phyloP scores from a whole-genome alignment of 1,140 invertebrate genomes.

The Agrypnia vestita region DNA sequence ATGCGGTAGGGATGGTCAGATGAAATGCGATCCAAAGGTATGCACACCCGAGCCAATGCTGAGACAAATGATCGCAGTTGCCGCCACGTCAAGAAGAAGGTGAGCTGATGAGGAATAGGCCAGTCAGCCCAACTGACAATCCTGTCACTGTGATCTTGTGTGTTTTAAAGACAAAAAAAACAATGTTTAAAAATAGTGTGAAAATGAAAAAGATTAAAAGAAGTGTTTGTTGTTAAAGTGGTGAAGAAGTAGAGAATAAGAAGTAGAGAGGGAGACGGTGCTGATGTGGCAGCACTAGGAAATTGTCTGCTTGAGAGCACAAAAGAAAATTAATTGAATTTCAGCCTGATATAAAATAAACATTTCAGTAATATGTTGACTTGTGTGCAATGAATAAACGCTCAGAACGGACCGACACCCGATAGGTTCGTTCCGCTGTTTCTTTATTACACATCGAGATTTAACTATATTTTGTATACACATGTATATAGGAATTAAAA shows the following conservation, averaged over 20 bases:
- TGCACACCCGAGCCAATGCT: slow-evolving; percentile 92
- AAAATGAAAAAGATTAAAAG: not conserved
- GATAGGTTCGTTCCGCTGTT: not conserved
- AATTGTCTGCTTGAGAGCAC: slow-evolving; percentile 4
- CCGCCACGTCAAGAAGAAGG: slow-evolving; percentile 82
- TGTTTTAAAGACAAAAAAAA: slow-evolving; percentile 55
- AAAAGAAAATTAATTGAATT: slow-evolving; percentile 12
- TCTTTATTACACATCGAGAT: slow-evolving; percentile 3
- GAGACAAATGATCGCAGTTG: slow-evolving; percentile 88
- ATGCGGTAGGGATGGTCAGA: slow-evolving; percentile 90
- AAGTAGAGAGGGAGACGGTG: not conserved
- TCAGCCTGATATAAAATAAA: slow-evolving; percentile 6
- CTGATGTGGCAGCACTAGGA: not conserved
- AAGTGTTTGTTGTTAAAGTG: slow-evolving; percentile 35
- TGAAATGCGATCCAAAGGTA: slow-evolving; percentile 92
- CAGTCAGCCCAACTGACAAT: slow-evolving; percentile 36
- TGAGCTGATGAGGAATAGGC: slow-evolving; percentile 69
- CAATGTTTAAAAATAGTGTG: slow-evolving; percentile 34
- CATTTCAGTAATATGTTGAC: not conserved
- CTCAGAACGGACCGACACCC: not conserved
- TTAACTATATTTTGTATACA: slow-evolving; percentile 23
- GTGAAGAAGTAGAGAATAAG: slow-evolving; percentile 4
- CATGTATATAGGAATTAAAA: slow-evolving; percentile 40
- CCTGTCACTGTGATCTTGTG: slow-evolving; percentile 58
- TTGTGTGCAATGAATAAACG: slow-evolving; percentile 19